Conservation (phyloP, 2,113 vertebrate species). For the Catagonus wagneri region DNA sequence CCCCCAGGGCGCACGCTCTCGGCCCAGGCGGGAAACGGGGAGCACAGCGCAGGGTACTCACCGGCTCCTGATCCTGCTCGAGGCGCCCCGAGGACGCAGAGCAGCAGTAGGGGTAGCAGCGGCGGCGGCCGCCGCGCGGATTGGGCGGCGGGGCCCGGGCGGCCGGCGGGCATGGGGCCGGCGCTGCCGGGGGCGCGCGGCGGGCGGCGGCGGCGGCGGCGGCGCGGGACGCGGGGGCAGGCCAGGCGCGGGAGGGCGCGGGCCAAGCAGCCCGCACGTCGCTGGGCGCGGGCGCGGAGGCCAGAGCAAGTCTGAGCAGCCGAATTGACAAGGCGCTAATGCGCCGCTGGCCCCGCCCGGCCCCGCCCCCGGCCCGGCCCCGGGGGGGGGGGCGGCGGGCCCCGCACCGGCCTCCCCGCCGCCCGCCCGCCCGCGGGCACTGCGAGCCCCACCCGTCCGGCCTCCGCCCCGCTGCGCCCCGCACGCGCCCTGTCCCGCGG, state of each 20-base stretch:
- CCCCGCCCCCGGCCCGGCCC: conserved; percentile 79
- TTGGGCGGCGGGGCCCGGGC: conserved; percentile 72
- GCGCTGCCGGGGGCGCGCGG: conserved; percentile 65
- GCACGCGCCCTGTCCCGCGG: not conserved
- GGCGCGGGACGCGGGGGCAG: not conserved
- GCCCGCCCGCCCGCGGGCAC: conserved; percentile 62
- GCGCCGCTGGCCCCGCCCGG: conserved; percentile 89
- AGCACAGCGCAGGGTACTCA: conserved; percentile 76
- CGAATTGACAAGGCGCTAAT: conserved; percentile 92
- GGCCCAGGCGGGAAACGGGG: conserved; percentile 42
- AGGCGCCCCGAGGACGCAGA: conserved; percentile 79
- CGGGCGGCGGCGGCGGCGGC: not conserved
- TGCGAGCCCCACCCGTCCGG: conserved; percentile 64
- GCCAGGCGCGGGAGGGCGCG: conserved; percentile 63
- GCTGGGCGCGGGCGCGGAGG: conserved; percentile 80
- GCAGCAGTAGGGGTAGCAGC: conserved; percentile 70
- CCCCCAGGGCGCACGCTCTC: conserved; percentile 57
- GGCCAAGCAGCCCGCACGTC: conserved; percentile 79
- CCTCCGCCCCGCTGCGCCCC: conserved; percentile 23
- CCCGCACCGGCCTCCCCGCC: conserved; percentile 40
- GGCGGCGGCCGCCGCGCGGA: conserved; percentile 73
- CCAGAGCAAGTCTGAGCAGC: conserved; percentile 91
- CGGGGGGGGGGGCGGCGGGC: conserved; percentile 47
- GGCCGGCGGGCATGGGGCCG: conserved; percentile 72
- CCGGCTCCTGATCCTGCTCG: conserved; percentile 79